Conservation (phyloP, 1,140 invertebrate genomes). For the Monomorium pharaonis region DNA sequence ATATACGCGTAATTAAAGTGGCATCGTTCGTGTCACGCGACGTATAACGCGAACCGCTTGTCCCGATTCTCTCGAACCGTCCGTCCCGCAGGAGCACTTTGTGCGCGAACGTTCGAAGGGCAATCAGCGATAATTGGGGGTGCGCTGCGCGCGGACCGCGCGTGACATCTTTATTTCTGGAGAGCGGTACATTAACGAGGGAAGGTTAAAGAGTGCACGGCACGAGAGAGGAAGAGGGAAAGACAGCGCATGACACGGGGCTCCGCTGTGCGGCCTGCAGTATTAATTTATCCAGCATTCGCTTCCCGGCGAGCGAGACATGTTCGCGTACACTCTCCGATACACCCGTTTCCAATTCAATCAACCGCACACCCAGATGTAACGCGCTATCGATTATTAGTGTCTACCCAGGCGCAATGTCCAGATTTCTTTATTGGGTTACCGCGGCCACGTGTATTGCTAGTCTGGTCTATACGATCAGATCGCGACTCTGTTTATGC, state of each 20-base stretch:
- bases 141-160: constrained; percentile 46
- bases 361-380: not conserved
- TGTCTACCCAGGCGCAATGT: not conserved
- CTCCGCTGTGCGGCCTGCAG: not conserved
- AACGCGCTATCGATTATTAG: constrained; percentile 20
- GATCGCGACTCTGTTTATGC: not conserved
- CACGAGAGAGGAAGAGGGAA: constrained; percentile 17
- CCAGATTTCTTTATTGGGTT: constrained; percentile 5
- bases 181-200: constrained; percentile 31
- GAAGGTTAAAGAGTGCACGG: constrained; percentile 18
- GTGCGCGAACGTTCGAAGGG: constrained; percentile 58
- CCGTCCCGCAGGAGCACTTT: constrained; percentile 55
- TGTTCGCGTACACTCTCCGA: not conserved
- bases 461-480: not conserved
- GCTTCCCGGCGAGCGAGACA: not conserved
- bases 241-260: not conserved
- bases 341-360: constrained; percentile 29
- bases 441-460: not conserved
- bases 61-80: constrained; percentile 12
- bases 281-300: constrained; percentile 22
- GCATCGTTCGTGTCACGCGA: constrained; percentile 56
- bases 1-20: constrained; percentile 65
- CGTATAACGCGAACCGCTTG: constrained; percentile 27
- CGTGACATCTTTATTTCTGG: constrained; percentile 61
- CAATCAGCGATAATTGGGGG: constrained; percentile 70